Base-by-base conservation (phyloP, 2,113 vertebrate genomes). In the Hippoglossus stenolepis region DNA sequence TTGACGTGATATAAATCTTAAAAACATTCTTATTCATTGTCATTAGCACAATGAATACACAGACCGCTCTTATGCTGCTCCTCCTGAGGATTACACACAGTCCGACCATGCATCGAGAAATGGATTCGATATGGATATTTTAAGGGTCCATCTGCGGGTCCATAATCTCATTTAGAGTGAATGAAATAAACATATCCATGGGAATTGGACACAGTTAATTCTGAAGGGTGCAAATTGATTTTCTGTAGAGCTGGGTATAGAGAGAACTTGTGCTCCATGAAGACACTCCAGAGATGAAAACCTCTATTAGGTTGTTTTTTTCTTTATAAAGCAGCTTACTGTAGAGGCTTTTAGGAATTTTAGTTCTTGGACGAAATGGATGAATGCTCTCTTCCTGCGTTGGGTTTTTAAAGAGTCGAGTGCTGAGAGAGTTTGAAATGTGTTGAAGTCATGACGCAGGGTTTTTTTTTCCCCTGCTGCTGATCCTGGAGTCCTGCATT, bases 101-200 rank as follows among this genome's bases (percentile, higher is more conserved):
- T 72, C 66, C 40, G 43, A 28, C 63, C 70, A 75, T 75, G 76
- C 90, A 79, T 81, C 74, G 61, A 75, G 73, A 82, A 89, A 88
- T 84, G 77, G 89, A 93, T 94, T 90, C 61, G 78, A 67, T 35
- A 67, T 45, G 85, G 90, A 75, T 87, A 87, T 90, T 90, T 90
- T 89, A 79, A 87, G 87, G 90, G 89, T 92, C 90, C 92, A 79
- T 91, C 83, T 68, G 84, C 82, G 83, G 85, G 80, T 80, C 85
- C 77, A 76, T 91, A 93, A 94, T 92, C 90, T 91, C 81, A 91
- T 94, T 93, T 90, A 75, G 78, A 86, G 77, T 80, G 76, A 92
- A 91, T 91, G 87, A 91, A 94, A 90, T 90, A 91, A 94, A 93
- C 91, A 90, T 90, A 90, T 94, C 82, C 77, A 43, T 75, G 79